Evolutionary conservation across 2,888 invertebrate species (phyloP), one percentile per base, ranked within the genome.

Genomic region (Eilema caniola): DNA sequence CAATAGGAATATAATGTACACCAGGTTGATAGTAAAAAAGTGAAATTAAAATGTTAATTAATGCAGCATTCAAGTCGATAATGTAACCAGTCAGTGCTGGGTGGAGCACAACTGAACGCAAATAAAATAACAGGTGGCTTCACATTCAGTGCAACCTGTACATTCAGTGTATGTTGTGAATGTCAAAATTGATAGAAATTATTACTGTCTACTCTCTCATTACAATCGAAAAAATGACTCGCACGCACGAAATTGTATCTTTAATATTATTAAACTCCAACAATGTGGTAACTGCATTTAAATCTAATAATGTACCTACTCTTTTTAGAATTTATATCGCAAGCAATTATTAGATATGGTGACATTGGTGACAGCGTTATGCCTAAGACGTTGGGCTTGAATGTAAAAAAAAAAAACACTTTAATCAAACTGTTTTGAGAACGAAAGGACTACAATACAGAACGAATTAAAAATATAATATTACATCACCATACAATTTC

Each of bases 111-210:
- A 76, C 83, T 83, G 80, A 81, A 82, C 71, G 85, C 85, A 87
- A 88, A 88, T 81, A 76, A 82, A 82, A 80, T 62, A 76, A 86
- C 82, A 85, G 82, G 86, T 87, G 86, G 80, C 73, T 83, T 78
- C 70, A 82, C 74, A 79, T 73, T 69, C 24, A 62, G 86, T 85
- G 86, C 85, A 66, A 81, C 82, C 84, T 70, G 66, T 82, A 67
- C 63, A 66, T 53, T 67, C 61, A 53, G 57, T 57, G 33, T 57
- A 68, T 62, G 56, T 62, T 11, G 33, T 61, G 67, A 31, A 20
- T 65, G 24, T 61, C 47, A 20, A 61, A 41, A 64, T 57, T 69
- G 72, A 67, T 69, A 72, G 69, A 72, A 69, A 20, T 41, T 23
- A 37, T 11, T n/a, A n/a, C n/a, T n/a, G n/a, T n/a, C n/a, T n/a